Conservation (phyloP, 1,140 invertebrate species). For the Brachystomella parvula region DNA sequence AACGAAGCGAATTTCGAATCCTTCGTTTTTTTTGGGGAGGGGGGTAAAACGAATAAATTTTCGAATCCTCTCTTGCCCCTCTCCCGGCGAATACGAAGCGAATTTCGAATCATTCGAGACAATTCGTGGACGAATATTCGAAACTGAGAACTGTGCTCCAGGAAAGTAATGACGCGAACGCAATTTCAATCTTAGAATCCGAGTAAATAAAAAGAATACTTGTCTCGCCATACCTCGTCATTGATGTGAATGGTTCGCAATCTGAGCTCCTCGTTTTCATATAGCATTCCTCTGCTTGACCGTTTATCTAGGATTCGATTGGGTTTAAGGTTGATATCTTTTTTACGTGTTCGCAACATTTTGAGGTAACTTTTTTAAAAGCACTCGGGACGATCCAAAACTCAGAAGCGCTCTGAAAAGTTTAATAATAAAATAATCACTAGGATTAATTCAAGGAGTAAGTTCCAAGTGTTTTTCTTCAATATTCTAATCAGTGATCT, state of each 20-base stretch:
- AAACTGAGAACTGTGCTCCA: too few relatives aligned
- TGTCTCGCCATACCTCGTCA: conserved; percentile 54
- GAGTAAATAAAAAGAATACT: too few relatives aligned
- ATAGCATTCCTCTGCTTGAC: conserved; percentile 43
- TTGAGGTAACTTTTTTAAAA: conserved; percentile 30
- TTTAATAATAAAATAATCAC: neutral
- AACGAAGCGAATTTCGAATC: too few relatives aligned
- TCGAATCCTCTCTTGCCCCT: too few relatives aligned
- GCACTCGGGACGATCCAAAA: neutral
- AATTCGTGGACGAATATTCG: too few relatives aligned
- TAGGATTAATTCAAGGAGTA: neutral
- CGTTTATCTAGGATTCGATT: conserved; percentile 52
- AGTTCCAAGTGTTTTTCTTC: neutral
- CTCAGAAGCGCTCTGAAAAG: neutral
- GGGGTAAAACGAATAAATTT: too few relatives aligned
- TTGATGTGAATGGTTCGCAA: conserved; percentile 83
- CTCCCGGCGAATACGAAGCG: too few relatives aligned
- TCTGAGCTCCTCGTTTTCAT: conserved; percentile 81
- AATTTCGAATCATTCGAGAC: too few relatives aligned
- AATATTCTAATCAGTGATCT: neutral
- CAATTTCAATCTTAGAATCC: neutral
- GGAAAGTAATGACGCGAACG: too few relatives aligned
- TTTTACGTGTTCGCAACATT: conserved; percentile 59
- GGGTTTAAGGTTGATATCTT: conserved; percentile 62
- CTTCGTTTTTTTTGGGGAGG: neutral